Evolutionary conservation across 2,113 vertebrate species (phyloP).

Genomic region (Balaenoptera acutorostrata): DNA sequence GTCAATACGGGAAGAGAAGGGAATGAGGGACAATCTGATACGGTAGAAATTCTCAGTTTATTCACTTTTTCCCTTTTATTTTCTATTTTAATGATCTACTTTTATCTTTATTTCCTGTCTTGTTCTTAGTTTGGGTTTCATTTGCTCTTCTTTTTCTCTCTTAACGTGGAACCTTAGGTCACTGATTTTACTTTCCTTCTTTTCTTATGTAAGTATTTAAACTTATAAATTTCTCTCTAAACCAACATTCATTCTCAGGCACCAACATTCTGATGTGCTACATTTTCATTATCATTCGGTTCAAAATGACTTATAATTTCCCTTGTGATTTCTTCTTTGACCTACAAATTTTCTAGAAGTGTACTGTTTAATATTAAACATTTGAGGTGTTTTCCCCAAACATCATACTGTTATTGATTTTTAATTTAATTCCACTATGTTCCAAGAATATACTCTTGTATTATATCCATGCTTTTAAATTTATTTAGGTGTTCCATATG

Average conservation of each 20-base stretch:
- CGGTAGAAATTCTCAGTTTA: neutral
- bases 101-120: neutral
- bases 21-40: neutral
- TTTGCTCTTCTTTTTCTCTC: neutral
- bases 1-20: neutral
- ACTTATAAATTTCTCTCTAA: neutral
- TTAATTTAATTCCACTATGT: neutral
- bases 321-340: neutral
- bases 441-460: neutral
- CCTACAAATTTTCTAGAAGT: neutral
- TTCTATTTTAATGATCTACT: neutral
- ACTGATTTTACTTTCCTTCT: neutral
- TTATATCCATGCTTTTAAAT: neutral
- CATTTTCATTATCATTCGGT: neutral
- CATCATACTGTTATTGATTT: neutral
- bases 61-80: neutral
- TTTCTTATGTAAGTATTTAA: neutral
- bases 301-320: neutral
- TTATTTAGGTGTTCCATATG: neutral
- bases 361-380: neutral
- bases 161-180: neutral
- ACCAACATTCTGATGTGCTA: neutral
- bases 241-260: no score
- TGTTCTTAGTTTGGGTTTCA: neutral
- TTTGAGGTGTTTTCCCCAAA: neutral